Base-by-base conservation (phyloP, 2,888 invertebrate species). In the Standfussiana lucernea region DNA sequence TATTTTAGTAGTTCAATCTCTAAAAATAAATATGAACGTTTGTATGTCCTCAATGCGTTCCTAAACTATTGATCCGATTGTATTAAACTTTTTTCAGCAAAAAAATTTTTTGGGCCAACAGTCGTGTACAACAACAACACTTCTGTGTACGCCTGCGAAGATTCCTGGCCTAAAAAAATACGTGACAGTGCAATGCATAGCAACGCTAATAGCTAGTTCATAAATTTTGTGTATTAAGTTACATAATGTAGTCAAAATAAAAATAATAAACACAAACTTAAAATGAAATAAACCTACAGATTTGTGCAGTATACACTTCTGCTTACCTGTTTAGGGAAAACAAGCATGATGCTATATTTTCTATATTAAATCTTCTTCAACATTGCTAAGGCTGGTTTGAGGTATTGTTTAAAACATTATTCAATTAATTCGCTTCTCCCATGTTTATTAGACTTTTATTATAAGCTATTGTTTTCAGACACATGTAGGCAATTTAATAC, bases 351-450 rank as follows among this genome's bases (percentile, higher is more conserved):
- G 0, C 7, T n/a, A 11, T 47, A 3, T 70, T 5, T 13, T 53
- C n/a, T 53, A n/a, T 5, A n/a, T n/a, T 53, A 53, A 53, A 53
- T 1, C n/a, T 50, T 56, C 15, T 28, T 15, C 28, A 56, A 28
- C 56, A 56, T 28, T 56, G 3, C 7, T 32, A 61, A 59, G 64
- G 32, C 62, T n/a, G n/a, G n/a, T n/a, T n/a, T n/a, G n/a, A n/a
- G n/a, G 24, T 70, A 35, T 66, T 70, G 66, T 82, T 61, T 18
- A 66, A 61, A 74, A 70, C 35, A 82, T 64, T 42, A 72, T 75
- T 37, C 40, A 67, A 70, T 82, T 66, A 75, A 53, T 62, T 28
- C 32, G 2, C 35, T 42, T 45, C 45, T 37, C 35, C 40, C n/a
- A 53, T 50, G 24, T 66, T 76, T 59, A 15, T 61, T 47, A 32